Percentiles rank a stretch among this genome's conserved stretches.
Evolutionary conservation across 2,888 invertebrate genomes (phyloP).

Genomic region (Pterostichus niger): DNA sequence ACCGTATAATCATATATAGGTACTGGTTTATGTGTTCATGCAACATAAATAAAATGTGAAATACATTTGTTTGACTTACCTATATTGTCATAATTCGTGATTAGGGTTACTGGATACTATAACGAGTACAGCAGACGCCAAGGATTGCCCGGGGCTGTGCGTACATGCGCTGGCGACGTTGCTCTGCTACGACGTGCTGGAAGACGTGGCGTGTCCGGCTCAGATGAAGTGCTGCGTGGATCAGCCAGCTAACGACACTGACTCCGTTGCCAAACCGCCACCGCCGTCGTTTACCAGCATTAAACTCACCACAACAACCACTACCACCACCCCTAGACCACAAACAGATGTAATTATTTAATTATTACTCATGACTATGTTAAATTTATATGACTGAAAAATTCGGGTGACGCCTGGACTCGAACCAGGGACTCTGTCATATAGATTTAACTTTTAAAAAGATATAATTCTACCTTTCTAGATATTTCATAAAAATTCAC

Average conservation of each 20-base stretch:
- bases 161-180: conserved; percentile 91
- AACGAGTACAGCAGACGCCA: conserved; percentile 90
- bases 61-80: too few species aligned
- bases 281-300: conserved; percentile 71
- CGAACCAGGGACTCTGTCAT: too few species aligned
- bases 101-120: conserved; percentile 90
- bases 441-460: too few species aligned
- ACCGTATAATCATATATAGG: conserved; percentile 57
- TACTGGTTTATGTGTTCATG: not conserved
- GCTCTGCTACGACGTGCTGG: conserved; percentile 91
- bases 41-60: conserved; percentile 46
- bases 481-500: conserved; percentile 54
- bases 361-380: not conserved
- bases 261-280: conserved; percentile 72
- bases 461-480: not conserved
- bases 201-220: conserved; percentile 89
- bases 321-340: conserved; percentile 70
- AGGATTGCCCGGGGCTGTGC: conserved; percentile 94
- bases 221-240: conserved; percentile 93
- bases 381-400: too few species aligned
- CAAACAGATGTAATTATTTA: conserved; percentile 70
- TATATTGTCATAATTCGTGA: not conserved
- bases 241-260: conserved; percentile 80
- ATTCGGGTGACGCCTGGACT: too few species aligned
- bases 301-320: conserved; percentile 72